Percentiles rank a stretch among this genome's conserved stretches.
These are phyloP conservation scores for Mormyrus iriodes DNA, from an alignment of 2,113 vertebrate species.

Conservation along the genomic window DNA sequence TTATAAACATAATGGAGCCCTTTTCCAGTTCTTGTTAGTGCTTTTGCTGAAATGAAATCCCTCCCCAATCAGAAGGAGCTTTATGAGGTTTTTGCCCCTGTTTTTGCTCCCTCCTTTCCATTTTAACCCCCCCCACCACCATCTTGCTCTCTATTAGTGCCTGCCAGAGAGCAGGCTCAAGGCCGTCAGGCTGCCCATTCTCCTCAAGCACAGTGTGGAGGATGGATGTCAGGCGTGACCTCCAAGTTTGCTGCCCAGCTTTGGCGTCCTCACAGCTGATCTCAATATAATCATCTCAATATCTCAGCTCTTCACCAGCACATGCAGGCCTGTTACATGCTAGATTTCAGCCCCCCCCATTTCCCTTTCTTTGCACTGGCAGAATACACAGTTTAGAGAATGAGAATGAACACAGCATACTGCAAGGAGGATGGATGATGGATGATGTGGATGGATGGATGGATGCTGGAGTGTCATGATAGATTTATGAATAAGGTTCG, in stretches of 20 bases:
- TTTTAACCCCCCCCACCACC: not conserved
- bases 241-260: not conserved
- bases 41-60: not conserved
- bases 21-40: not conserved
- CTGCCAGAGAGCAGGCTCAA: not conserved
- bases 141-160: not conserved
- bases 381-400: not conserved
- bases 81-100: not conserved
- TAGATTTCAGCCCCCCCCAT: not conserved
- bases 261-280: not conserved
- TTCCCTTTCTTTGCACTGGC: not conserved
- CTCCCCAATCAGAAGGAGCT: not conserved
- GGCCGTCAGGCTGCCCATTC: not conserved
- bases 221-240: not conserved
- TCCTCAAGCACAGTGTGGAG: not conserved
- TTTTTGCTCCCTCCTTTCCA: not conserved
- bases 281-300: constrained; percentile 6
- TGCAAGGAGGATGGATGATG: no score
- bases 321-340: not conserved
- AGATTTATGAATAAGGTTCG: no score
- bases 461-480: no score
- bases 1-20: not conserved
- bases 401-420: not conserved
- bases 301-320: not conserved
- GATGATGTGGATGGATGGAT: not conserved